phyloP scores from a whole-genome alignment of 2,113 vertebrate genomes.

The Datnioides undecimradiatus region DNA sequence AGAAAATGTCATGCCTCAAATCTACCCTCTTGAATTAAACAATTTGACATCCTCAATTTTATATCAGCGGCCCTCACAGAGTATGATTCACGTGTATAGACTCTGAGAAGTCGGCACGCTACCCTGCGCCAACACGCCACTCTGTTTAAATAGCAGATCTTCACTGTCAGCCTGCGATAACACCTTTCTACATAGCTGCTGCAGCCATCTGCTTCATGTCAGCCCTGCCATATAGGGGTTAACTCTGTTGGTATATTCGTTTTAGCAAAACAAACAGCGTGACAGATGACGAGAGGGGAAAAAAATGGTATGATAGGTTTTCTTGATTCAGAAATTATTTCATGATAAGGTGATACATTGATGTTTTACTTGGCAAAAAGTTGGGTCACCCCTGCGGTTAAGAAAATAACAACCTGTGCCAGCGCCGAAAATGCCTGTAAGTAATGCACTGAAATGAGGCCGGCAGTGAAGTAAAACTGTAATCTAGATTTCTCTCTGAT shows the following conservation, averaged over 20 bases:
- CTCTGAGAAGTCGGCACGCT: slow-evolving; percentile 55
- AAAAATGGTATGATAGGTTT: slow-evolving; percentile 32
- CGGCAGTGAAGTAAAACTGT: neutral
- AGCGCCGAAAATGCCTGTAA: slow-evolving; percentile 13
- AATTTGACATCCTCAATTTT: slow-evolving; percentile 61
- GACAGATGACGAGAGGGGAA: slow-evolving; percentile 55
- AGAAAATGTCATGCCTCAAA: slow-evolving; percentile 34
- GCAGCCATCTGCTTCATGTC: slow-evolving; percentile 81
- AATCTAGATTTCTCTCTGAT: neutral
- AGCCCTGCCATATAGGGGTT: slow-evolving; percentile 74
- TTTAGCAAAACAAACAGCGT: slow-evolving; percentile 81
- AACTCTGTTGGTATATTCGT: slow-evolving; percentile 78
- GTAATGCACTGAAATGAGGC: neutral
- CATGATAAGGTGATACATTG: slow-evolving; percentile 43
- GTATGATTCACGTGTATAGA: slow-evolving; percentile 56
- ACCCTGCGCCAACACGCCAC: slow-evolving; percentile 64
- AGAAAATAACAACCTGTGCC: slow-evolving; percentile 11
- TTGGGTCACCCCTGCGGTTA: slow-evolving; percentile 32
- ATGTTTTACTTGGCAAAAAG: slow-evolving; percentile 55
- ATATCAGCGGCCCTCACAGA: slow-evolving; percentile 41
- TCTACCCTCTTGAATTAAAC: slow-evolving; percentile 57
- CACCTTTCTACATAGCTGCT: slow-evolving; percentile 77
- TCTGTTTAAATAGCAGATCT: slow-evolving; percentile 77
- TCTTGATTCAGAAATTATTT: slow-evolving; percentile 53
- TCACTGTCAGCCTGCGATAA: slow-evolving; percentile 80